Base-by-base conservation (phyloP, 2,888 invertebrate species). In the Eulithis testata region DNA sequence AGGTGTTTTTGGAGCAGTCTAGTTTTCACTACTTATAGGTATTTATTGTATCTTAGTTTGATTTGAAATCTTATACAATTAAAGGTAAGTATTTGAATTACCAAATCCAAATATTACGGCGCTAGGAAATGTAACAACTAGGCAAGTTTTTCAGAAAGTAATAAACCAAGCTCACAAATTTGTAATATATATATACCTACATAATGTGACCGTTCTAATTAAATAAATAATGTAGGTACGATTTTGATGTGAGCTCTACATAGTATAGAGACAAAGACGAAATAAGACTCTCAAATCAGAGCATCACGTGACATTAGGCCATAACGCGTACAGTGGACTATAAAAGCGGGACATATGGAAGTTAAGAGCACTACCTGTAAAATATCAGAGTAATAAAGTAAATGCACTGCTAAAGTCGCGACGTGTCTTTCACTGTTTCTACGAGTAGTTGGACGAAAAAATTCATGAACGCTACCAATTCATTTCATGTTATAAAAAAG, bases 311-410 rank as follows among this genome's bases (percentile, higher is more conserved):
- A 90, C 89, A 86, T 84, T 85, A 83, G 83, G 82, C 88, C 83
- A 91, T 92, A 91, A 92, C 86, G 88, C 87, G 89, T 89, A 85
- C 85, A 84, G 86, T 78, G 82, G 80, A 85, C 91, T 87, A 91
- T 92, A 93, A 92, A 91, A 90, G 82, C 85, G 86, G 73, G 86
- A 88, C 89, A 87, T 90, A 91, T 90, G 87, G 85, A 89, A 90
- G 89, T 90, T 90, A 91, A 92, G 85, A 91, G 91, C 91, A 86
- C 90, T 87, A 87, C 90, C 90, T 89, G 91, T 91, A 87, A 92
- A 90, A 93, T 92, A 92, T 91, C 90, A 89, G 90, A 88, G 93
- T 77, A 85, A 89, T 93, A 92, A 93, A 93, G 90, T 92, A 92
- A 93, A 92, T 92, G 92, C 92, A 90, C 82, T 80, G 81, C 83